Conservation (phyloP, 2,113 vertebrate genomes). For the Eupsittula cactorum region DNA sequence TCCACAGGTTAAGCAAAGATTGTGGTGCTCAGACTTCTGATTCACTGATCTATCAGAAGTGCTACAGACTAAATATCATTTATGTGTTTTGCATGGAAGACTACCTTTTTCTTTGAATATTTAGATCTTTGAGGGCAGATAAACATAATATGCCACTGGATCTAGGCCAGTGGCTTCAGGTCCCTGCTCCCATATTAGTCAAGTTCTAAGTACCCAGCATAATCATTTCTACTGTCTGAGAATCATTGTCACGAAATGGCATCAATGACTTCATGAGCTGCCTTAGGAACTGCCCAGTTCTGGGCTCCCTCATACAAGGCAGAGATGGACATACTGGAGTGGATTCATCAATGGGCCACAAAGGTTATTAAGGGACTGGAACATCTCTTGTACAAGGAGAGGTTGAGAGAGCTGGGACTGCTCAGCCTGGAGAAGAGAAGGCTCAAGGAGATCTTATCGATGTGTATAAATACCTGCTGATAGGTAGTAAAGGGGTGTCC, state of each 20-base stretch:
- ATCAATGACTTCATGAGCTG: neutral
- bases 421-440: neutral
- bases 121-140: neutral
- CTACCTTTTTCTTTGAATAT: neutral
- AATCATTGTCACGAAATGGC: neutral
- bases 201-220: neutral
- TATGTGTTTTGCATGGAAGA: neutral
- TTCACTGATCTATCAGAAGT: neutral
- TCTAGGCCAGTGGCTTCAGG: neutral
- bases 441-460: neutral
- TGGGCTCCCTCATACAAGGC: neutral
- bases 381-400: neutral
- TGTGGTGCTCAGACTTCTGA: neutral
- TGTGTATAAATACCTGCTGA: neutral
- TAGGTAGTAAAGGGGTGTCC: neutral
- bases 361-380: neutral
- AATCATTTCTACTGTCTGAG: neutral
- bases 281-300: neutral
- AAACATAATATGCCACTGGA: neutral
- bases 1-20: neutral
- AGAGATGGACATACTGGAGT: neutral
- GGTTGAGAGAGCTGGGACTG: neutral
- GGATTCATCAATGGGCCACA: accelerated
- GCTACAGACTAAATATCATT: neutral
- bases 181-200: neutral